Evolutionary conservation across 2,888 invertebrate genomes (phyloP), one percentile per base, ranked within the genome.

Genomic region (Lymantria dispar): DNA sequence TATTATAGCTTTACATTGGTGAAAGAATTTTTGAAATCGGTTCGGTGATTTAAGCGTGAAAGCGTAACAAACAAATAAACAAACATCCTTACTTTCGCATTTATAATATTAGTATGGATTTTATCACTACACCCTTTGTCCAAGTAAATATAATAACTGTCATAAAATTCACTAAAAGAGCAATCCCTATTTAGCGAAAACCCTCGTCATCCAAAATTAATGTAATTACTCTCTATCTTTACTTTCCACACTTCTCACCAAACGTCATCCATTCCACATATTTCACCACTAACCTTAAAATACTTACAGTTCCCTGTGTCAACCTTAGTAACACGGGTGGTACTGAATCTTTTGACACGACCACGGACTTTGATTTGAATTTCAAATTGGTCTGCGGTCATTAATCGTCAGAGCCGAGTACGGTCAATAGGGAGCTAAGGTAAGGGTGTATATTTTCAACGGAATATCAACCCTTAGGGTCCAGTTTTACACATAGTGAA

Each of bases 331-430:
- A 45, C 43, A 59, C 52, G 62, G 61, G 48, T 42, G 47, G 47
- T 45, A 41, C 50, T 63, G 70, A 70, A 72, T 68, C 64, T 70
- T 71, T 70, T 68, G 68, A 68, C 70, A 66, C 59, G 53, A 57
- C 58, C 61, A 45, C 64, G 62, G 62, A 60, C 58, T 60, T 62
- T 61, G 56, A 71, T 71, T 71, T 70, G 71, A 71, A 72, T 60
- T 68, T 66, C 73, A 68, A 72, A 70, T 70, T 44, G 61, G 56
- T 39, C 45, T 47, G 50, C 33, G 52, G 45, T 53, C 64, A 72
- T 70, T 64, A 71, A 72, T 72, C 65, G 63, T 54, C 13, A 14
- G 45, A 43, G 54, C 50, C 44, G 44, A 54, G 58, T 50, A 58
- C 53, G 59, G 69, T 63, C 64, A 61, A 55, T 64, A 57, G 58